Evolutionary conservation across 2,888 invertebrate species (phyloP), one percentile per base, ranked within the genome.

Genomic region (Ommatoiulus sabulosus): DNA sequence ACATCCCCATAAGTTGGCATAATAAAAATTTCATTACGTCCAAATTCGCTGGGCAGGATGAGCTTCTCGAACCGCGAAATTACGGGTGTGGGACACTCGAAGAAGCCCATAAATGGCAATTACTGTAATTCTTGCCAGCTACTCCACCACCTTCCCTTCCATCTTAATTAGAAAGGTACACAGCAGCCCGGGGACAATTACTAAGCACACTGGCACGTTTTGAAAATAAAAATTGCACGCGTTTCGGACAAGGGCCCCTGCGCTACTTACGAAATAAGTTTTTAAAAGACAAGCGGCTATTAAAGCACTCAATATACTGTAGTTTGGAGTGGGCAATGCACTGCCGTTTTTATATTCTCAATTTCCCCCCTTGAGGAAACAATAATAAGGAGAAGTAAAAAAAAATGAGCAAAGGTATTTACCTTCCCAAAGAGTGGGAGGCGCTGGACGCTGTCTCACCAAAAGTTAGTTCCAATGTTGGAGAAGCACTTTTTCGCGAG

Each of bases 101-200:
- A 57, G 57, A n/a, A n/a, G n/a, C n/a, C n/a, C 57, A n/a, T 57
- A 57, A 57, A 57, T 57, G 57, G 57, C 57, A 57, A 57, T 57
- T 57, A 57, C 10, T 57, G 46, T 7, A 46, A 46, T 8, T 46
- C n/a, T 46, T 8, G 57, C 57, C 57, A n/a, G n/a, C n/a, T n/a
- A 12, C 3, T 57, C 17, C 57, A 6, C n/a, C 17, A 57, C 17
- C 17, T 57, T 17, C 4, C 1, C 17, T 57, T n/a, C 17, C 57
- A 57, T n/a, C 57, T 57, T n/a, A 57, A 57, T 57, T 57, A 57
- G 57, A 57, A 57, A 57, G 57, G 57, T 57, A 57, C 57, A 57
- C 57, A 57, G n/a, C n/a, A n/a, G n/a, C 57, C n/a, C 6, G 17
- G 57, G 57, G 57, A n/a, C 57, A 57, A 57, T 17, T 57, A n/a